Base-by-base conservation (phyloP, 2,113 vertebrate species). In the Kryptolebias marmoratus region DNA sequence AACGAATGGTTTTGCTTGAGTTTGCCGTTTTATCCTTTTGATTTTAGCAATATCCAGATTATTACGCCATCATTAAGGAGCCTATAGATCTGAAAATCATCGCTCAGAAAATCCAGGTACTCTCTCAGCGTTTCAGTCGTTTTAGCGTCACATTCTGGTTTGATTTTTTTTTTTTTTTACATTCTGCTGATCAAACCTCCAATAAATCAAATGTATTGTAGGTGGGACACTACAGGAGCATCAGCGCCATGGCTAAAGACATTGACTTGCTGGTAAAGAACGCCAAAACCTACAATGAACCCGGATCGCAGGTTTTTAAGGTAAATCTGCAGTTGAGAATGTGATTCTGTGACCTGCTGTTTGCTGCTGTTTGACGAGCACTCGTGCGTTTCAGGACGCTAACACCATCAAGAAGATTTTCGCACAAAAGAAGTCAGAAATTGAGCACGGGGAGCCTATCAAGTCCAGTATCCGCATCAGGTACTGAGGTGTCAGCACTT, bases 1-100 rank as follows among this genome's bases (percentile, higher is more conserved):
- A 67, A 45, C 28, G 1, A 27, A 2, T 28, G 4, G 53, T 39
- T 10, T 48, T 13, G 45, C 30, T 76, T 65, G 84, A 13, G 83
- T 59, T 9, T 58, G 3, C 16, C 36, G 6, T 77, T 54, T 31
- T 84, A 1, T 56, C 49, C 18, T 39, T 70, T 80, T 71, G 82
- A 3, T 88, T 94, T 67, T 86, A 99, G 98, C 98, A 99, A 96
- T 99, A 99, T 91, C 98, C 98, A 84, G 97, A 99, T 93, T 99
- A 99, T 94, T 99, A 97, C 90, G 96, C 97, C 88, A 95, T 99
- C 93, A 99, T 99, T 88, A 99, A 99, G 89, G 97, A 99, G 65
- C 98, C 98, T 39, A 97, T 99, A 67, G 98, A 99, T 94, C 94
- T 99, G 82, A 99, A 98, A 94, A 95, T 95, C 65, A 94, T 99